Conservation (phyloP, 2,113 vertebrate species). For the Pangasianodon gigas region DNA sequence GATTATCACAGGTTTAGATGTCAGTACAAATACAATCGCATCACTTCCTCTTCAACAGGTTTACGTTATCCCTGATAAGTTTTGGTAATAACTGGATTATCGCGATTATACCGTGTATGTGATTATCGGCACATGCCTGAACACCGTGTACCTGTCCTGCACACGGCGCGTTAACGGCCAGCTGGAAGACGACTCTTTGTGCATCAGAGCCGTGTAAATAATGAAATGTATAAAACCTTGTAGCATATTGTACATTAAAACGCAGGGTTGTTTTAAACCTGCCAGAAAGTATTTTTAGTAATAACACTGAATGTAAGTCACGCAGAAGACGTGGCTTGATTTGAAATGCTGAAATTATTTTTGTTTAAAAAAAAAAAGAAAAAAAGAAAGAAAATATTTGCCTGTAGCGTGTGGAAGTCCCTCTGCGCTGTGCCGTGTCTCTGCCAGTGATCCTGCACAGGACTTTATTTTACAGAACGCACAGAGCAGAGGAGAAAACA, state of each 20-base stretch:
- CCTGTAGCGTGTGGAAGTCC: constrained; percentile 68
- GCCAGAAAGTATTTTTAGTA: constrained; percentile 96
- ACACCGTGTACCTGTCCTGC: constrained; percentile 52
- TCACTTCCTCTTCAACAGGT: neutral
- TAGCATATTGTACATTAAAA: constrained; percentile 93
- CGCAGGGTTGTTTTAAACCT: constrained; percentile 81
- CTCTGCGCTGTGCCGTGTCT: constrained; percentile 76
- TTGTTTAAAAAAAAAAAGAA: constrained; percentile 71
- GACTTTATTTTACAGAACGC: constrained; percentile 65
- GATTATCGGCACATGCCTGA: constrained; percentile 22
- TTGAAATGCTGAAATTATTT: constrained; percentile 82
- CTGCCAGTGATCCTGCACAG: constrained; percentile 76
- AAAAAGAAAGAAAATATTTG: constrained; percentile 63
- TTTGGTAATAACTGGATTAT: neutral
- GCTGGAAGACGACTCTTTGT: constrained; percentile 63
- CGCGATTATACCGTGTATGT: neutral
- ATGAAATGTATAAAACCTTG: constrained; percentile 86
- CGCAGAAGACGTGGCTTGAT: constrained; percentile 77
- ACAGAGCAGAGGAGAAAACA: constrained; percentile 75
- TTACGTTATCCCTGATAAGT: neutral
- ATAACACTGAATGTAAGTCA: constrained; percentile 93
- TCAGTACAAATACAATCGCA: neutral
- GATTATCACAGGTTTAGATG: neutral
- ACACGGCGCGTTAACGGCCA: constrained; percentile 71
- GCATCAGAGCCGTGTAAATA: constrained; percentile 94